These are phyloP conservation scores for Podargus strigoides DNA, from an alignment of 2,797 vertebrate species.

Conservation along the genomic window DNA sequence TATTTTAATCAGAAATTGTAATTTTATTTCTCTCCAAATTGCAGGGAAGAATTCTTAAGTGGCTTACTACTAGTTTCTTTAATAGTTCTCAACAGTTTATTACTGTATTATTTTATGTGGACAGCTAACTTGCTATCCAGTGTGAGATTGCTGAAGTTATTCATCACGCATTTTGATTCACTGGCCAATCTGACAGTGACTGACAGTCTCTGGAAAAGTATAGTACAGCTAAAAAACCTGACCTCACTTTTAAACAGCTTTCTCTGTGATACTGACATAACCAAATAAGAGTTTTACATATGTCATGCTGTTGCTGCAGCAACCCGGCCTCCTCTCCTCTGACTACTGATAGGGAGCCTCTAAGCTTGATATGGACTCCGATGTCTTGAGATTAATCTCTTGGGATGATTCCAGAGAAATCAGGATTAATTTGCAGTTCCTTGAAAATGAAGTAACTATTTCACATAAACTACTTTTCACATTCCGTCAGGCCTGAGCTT, in stretches of 20 bases:
- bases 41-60: background rate
- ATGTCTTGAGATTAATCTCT: background rate
- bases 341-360: background rate
- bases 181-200: background rate
- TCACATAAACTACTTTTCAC: background rate
- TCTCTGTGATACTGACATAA: background rate
- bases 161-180: background rate
- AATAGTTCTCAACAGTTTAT: background rate
- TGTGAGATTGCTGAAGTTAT: background rate
- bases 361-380: background rate
- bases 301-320: conserved; percentile 26
- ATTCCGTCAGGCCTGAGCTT: background rate
- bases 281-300: background rate
- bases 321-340: background rate
- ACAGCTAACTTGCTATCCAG: background rate
- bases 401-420: background rate
- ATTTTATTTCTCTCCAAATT: background rate
- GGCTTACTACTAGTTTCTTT: background rate
- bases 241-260: background rate
- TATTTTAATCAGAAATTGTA: background rate
- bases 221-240: background rate
- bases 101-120: background rate
- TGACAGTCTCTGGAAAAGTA: background rate
- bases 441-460: background rate
- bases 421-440: background rate